phyloP scores from a whole-genome alignment of 1,140 invertebrate species.

The Lepidurus arcticus region DNA sequence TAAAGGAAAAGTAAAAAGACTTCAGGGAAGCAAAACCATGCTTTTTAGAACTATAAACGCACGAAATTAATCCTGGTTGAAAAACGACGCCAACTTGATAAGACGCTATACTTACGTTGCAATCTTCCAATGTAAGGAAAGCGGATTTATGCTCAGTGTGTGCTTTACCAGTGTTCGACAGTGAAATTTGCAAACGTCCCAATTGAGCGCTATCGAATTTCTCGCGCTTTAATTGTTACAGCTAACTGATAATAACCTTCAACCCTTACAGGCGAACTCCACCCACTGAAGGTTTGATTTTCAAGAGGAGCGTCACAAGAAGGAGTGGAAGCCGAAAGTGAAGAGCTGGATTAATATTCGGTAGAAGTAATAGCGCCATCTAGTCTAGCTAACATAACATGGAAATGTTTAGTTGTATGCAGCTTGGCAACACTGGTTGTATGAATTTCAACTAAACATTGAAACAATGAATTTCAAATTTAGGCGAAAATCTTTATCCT shows the following conservation, averaged over 20 bases:
- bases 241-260: conserved; percentile 16
- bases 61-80: background rate
- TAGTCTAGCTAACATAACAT: too few species aligned
- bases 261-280: background rate
- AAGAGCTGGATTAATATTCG: too few species aligned
- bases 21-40: too few species aligned
- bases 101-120: background rate
- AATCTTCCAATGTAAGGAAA: background rate
- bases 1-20: too few species aligned
- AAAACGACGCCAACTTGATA: conserved; percentile 1
- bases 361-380: too few species aligned
- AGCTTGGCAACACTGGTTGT: too few species aligned
- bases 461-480: too few species aligned
- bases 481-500: too few species aligned
- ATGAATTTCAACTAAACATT: too few species aligned
- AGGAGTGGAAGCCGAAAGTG: background rate
- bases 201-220: background rate
- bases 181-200: background rate
- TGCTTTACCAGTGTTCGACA: background rate
- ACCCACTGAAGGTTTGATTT: conserved; percentile 7
- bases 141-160: background rate
- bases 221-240: conserved; percentile 15
- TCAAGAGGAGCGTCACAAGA: background rate
- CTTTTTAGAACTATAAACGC: background rate
- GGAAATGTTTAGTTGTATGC: too few species aligned